Evolutionary conservation across 2,797 vertebrate genomes (phyloP).

Genomic region (Chromis chromis): DNA sequence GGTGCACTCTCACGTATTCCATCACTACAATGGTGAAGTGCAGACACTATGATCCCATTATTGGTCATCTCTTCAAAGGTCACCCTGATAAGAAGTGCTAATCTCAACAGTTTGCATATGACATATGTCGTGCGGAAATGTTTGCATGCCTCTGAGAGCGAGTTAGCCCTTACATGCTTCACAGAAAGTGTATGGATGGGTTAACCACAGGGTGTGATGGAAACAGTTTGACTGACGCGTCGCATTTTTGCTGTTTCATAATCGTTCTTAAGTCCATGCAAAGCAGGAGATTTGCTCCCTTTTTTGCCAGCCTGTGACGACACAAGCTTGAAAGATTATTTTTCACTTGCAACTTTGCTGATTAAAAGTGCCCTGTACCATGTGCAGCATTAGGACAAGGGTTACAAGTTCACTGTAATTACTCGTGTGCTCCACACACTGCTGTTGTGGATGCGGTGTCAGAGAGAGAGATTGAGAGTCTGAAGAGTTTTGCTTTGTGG

Average conservation of each 20-base stretch:
- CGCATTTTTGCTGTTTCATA: conserved; percentile 76
- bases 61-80: conserved; percentile 16
- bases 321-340: conserved; percentile 77
- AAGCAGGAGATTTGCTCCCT: conserved; percentile 75
- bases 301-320: conserved; percentile 68
- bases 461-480: conserved; percentile 46
- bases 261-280: conserved; percentile 75
- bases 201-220: conserved; percentile 61
- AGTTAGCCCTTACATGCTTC: conserved; percentile 8
- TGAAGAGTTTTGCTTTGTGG: conserved; percentile 27
- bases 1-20: neutral
- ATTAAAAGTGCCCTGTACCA: conserved; percentile 76
- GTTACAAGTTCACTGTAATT: conserved; percentile 69
- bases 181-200: conserved; percentile 34
- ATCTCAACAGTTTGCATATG: conserved; percentile 31
- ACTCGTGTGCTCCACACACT: conserved; percentile 44
- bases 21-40: neutral
- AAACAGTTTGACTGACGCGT: conserved; percentile 59
- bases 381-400: conserved; percentile 62
- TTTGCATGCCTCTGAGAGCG: conserved; percentile 41
- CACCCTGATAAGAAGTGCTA: conserved; percentile 21
- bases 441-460: conserved; percentile 40
- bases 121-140: conserved; percentile 22
- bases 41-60: conserved; percentile 10
- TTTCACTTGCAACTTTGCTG: conserved; percentile 71